Percentiles rank a stretch among this genome's conserved stretches.
Evolutionary conservation across 1,140 invertebrate species (phyloP).

Genomic region (Apis dorsata): DNA sequence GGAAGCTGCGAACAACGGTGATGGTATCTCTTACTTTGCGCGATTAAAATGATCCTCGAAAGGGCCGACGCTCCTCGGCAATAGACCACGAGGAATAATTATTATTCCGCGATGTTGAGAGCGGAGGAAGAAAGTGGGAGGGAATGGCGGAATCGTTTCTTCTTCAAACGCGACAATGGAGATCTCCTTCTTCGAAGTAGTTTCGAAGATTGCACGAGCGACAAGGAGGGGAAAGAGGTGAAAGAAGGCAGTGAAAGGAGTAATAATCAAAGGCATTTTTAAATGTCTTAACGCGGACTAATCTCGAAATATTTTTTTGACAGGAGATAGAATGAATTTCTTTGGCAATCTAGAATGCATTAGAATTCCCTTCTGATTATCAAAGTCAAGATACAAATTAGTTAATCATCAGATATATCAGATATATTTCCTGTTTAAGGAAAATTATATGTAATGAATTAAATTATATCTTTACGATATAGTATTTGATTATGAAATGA

Average conservation of each 20-base stretch:
- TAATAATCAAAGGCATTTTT: slow-evolving; percentile 29
- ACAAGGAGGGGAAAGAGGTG: neutral
- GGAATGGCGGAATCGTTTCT: neutral
- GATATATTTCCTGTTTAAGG: too few relatives aligned
- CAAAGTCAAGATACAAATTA: too few relatives aligned
- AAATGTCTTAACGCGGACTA: slow-evolving; percentile 9
- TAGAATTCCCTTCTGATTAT: too few relatives aligned
- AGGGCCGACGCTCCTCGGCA: neutral
- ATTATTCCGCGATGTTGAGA: neutral
- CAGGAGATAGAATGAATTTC: neutral
- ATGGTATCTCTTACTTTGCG: slow-evolving; percentile 3
- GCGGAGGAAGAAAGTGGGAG: neutral
- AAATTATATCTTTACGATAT: too few relatives aligned
- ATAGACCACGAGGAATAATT: slow-evolving; percentile 8
- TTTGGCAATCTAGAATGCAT: neutral
- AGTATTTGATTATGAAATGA: too few relatives aligned
- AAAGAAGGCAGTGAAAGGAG: neutral
- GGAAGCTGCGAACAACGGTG: neutral
- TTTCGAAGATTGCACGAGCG: neutral
- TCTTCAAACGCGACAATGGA: neutral
- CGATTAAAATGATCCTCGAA: slow-evolving; percentile 11
- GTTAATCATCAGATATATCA: too few relatives aligned
- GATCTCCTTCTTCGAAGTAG: neutral
- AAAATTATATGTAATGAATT: too few relatives aligned
- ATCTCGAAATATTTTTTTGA: neutral